phyloP scores from a whole-genome alignment of 2,113 vertebrate species.

The Anolis carolinensis region DNA sequence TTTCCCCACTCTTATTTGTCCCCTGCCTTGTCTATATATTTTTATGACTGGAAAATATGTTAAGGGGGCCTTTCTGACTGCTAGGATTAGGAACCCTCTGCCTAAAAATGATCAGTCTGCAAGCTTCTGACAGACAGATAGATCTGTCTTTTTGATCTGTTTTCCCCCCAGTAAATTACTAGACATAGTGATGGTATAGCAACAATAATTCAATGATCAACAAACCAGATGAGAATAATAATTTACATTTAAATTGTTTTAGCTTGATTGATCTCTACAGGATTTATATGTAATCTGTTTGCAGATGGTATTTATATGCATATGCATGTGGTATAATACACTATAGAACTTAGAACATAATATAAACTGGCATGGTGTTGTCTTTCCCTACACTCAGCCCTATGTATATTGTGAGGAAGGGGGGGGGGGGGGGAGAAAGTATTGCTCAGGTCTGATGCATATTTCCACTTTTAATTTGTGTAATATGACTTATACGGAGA shows the following conservation, averaged over 20 bases:
- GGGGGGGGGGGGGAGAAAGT: constrained; percentile 57
- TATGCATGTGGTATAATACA: not conserved
- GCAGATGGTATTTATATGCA: not conserved
- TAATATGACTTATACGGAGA: constrained; percentile 65
- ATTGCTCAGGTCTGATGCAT: constrained; percentile 65
- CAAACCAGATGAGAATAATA: not conserved
- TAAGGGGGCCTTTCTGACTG: not conserved
- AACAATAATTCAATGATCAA: not conserved
- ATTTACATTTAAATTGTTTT: not conserved
- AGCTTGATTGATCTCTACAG: not conserved
- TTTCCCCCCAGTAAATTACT: not conserved
- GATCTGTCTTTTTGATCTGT: not conserved
- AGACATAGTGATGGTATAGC: not conserved
- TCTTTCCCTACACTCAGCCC: not conserved
- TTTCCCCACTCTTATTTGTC: not conserved
- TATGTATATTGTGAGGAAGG: constrained; percentile 18
- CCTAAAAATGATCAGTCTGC: not conserved
- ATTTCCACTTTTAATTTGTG: constrained; percentile 37
- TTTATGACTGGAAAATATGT: not conserved
- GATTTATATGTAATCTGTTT: not conserved
- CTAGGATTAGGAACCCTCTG: not conserved
- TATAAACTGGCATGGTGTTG: too few relatives aligned
- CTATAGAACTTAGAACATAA: not conserved
- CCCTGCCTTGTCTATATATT: not conserved
- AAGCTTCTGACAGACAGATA: not conserved